A percentile compares a stretch with the other conserved stretches of the same genome.
phyloP scores from a whole-genome alignment of 2,888 invertebrate species.

The Plemyria rubiginata region DNA sequence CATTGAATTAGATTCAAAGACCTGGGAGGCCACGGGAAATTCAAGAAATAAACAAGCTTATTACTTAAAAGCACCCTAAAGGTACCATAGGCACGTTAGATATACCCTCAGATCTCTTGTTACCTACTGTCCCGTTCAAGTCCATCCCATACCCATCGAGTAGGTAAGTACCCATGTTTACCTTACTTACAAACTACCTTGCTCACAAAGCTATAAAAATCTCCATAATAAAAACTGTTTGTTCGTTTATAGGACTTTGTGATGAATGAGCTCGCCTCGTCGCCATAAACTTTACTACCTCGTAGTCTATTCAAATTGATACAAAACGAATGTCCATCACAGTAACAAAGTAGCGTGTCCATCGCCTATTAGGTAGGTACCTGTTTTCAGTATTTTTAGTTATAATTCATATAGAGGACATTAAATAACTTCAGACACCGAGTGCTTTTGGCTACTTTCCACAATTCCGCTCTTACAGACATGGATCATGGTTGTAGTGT shows the following conservation, averaged over 20 bases:
- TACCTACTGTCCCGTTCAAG: no score
- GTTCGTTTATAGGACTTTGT: not conserved
- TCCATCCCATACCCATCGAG: no score
- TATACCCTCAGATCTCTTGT: no score
- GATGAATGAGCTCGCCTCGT: not conserved
- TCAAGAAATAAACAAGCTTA: no score
- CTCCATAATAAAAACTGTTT: not conserved
- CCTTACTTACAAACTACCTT: not conserved
- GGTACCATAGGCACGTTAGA: no score
- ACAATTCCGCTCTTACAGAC: not conserved
- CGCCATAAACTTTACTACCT: not conserved
- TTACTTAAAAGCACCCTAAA: no score
- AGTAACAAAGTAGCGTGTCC: not conserved
- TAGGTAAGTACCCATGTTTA: no score
- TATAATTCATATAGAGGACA: not conserved
- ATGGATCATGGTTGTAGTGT: no score
- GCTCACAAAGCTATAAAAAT: not conserved
- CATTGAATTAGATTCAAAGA: no score
- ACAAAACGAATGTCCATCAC: not conserved
- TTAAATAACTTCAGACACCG: not conserved
- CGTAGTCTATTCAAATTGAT: not conserved
- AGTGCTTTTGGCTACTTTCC: not conserved
- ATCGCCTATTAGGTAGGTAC: not conserved
- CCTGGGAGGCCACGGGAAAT: no score
- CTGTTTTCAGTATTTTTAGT: not conserved